Evolutionary conservation across 2,888 invertebrate species (phyloP).

Genomic region (Noctua janthe): DNA sequence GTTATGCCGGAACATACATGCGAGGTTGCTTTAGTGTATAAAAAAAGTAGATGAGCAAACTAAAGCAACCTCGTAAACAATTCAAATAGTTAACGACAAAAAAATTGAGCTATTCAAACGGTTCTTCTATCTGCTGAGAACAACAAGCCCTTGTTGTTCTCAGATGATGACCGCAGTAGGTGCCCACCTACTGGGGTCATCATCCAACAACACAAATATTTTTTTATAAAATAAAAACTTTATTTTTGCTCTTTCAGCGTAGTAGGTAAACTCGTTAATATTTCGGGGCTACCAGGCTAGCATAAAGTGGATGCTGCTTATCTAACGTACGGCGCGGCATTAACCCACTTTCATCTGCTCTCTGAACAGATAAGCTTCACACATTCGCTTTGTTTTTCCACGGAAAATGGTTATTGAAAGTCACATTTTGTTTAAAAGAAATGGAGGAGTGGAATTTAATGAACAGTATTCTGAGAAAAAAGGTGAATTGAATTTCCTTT

Average conservation of each 20-base stretch:
- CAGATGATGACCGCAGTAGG: no score
- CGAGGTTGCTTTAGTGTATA: no score
- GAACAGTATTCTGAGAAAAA: constrained; percentile 7
- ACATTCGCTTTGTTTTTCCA: constrained; percentile 40
- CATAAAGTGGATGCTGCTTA: constrained; percentile 43
- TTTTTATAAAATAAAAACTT: neutral
- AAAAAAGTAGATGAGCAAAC: no score
- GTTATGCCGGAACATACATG: no score
- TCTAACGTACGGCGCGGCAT: constrained; percentile 37
- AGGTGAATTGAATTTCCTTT: neutral
- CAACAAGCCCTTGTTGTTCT: neutral
- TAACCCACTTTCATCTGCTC: constrained; percentile 53
- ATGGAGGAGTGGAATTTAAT: neutral
- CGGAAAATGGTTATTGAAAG: constrained; percentile 19
- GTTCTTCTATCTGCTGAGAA: neutral
- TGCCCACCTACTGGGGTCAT: no score
- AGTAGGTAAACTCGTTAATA: constrained; percentile 22
- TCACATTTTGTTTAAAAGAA: constrained; percentile 5
- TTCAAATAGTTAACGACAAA: neutral
- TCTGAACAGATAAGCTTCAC: constrained; percentile 47
- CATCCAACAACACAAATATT: neutral
- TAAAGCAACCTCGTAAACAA: neutral
- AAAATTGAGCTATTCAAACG: neutral
- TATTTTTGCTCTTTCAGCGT: neutral
- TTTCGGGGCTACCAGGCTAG: constrained; percentile 23